phyloP scores from a whole-genome alignment of 2,113 vertebrate species.

The Myrmecophaga tridactyla region DNA sequence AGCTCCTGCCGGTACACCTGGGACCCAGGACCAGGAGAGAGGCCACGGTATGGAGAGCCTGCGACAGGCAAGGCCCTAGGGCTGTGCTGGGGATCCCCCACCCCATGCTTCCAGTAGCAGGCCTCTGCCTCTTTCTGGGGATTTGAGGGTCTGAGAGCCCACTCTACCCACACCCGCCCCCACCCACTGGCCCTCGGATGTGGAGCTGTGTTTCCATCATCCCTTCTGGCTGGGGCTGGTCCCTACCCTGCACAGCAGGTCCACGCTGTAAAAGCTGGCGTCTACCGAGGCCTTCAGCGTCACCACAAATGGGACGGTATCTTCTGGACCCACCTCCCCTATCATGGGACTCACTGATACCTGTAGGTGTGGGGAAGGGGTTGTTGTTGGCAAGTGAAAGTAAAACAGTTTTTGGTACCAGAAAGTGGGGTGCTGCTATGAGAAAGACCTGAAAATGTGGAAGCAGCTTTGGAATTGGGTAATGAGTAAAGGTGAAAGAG shows the following conservation, averaged over 20 bases:
- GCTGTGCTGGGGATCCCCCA: neutral
- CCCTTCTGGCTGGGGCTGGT: neutral
- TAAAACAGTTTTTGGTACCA: too few species aligned
- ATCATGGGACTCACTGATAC: constrained; percentile 82
- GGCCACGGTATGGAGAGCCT: neutral
- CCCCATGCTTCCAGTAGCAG: neutral
- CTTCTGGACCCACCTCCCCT: constrained; percentile 86
- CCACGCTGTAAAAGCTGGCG: constrained; percentile 84
- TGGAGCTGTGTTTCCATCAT: neutral
- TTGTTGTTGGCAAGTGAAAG: too few species aligned
- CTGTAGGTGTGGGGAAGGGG: constrained; percentile 78
- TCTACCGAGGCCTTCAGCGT: constrained; percentile 83
- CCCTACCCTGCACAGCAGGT: constrained; percentile 92
- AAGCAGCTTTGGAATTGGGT: too few species aligned
- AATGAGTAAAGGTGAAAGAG: too few species aligned
- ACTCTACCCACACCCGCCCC: too few species aligned
- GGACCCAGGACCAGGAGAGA: neutral
- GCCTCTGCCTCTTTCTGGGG: neutral
- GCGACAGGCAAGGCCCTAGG: neutral
- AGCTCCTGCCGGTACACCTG: constrained; percentile 85
- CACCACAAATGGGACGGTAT: constrained; percentile 85
- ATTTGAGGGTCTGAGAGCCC: neutral
- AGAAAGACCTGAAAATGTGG: too few species aligned
- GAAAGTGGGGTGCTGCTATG: too few species aligned
- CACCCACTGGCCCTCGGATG: neutral